Conservation (phyloP, 2,113 vertebrate species). For the Porphyrio hochstetteri region DNA sequence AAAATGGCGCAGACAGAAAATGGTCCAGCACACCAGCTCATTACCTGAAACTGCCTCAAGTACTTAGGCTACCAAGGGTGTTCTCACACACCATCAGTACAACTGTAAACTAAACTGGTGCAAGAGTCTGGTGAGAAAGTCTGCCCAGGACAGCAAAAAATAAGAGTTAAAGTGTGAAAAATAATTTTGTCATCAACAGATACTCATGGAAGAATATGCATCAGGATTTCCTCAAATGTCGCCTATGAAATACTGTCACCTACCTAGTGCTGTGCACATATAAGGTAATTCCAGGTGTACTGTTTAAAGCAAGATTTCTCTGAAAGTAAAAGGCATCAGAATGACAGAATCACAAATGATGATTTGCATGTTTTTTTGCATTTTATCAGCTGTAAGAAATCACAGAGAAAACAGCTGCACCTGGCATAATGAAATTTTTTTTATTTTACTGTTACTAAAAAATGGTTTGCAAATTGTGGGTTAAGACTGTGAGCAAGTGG, state of each 20-base stretch:
- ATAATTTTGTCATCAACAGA: background rate
- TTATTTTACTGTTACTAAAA: background rate
- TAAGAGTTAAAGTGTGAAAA: background rate
- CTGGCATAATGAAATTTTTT: background rate
- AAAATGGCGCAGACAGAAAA: background rate
- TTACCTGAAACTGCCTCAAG: background rate
- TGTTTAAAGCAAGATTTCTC: background rate
- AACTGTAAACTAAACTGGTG: background rate
- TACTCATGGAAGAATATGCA: background rate
- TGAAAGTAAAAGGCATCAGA: background rate
- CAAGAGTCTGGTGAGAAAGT: background rate
- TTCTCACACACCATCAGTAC: background rate
- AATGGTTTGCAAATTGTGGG: background rate
- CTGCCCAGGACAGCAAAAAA: background rate
- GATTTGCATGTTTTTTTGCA: background rate
- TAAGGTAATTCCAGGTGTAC: background rate
- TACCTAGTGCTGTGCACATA: background rate
- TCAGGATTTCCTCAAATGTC: background rate
- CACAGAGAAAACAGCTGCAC: background rate
- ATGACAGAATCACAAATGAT: background rate
- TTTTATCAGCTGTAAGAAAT: background rate
- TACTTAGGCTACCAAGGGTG: background rate
- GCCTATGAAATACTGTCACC: background rate
- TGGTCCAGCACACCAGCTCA: background rate
- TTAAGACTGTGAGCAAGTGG: slow-evolving; percentile 1